Base-by-base conservation (phyloP, 2,888 invertebrate species). In the Lacanobia wlatinum region DNA sequence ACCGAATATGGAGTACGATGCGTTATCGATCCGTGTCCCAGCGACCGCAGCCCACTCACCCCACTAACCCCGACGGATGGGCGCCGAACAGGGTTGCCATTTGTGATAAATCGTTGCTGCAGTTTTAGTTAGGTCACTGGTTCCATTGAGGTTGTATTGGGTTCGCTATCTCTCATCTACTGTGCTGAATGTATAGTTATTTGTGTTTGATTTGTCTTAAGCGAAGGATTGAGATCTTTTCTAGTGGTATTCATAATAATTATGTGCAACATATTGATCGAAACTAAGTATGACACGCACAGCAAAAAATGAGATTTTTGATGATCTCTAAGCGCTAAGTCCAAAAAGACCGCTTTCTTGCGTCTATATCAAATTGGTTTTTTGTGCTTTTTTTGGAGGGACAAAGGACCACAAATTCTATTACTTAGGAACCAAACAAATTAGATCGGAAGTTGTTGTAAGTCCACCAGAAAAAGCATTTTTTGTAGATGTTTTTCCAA, bases 61-160 rank as follows among this genome's bases (percentile, higher is more conserved):
- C 93, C 88, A 93, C 89, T 94, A 92, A 93, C 94, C 93, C 91
- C 93, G 92, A 70, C 91, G 60, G 71, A 71, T 73, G 69, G 92
- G 91, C 92, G 92, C 91, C 92, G 66, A 62, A 62, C 72, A 72
- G 86, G 84, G 78, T 76, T 86, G 71, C 77, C 61, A 82, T 83
- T 78, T 65, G 73, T 64, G 53, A 74, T 80, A 76, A 77, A 82
- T 70, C 67, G 53, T 61, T 70, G 38, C 73, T 80, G 83, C 76
- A 83, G 53, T 70, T 84, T 76, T 63, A 74, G 78, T 73, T 80
- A 79, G 75, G 77, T 84, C 83, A 84, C 79, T 84, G 74, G 76
- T 79, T 73, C 16, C 62, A 43, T 70, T 82, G 23, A 63, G 23
- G 61, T 58, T 52, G 38, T 43, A 65, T 58, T 53, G 34, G 43